Evolutionary conservation across 2,888 invertebrate genomes (phyloP).

Genomic region (Nasonovia ribisnigri): DNA sequence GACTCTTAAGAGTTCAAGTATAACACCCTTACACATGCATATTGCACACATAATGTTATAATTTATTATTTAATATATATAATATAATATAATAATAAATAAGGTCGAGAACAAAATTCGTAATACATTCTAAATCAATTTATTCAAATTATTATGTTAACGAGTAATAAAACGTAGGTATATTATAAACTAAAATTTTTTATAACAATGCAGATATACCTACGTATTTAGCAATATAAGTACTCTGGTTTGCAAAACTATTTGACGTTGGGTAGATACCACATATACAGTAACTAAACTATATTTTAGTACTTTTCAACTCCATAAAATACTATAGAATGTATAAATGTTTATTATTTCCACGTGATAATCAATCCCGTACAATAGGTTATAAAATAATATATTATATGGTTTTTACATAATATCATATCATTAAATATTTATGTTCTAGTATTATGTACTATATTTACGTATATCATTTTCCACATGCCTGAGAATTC

Average conservation of each 20-base stretch:
- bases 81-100: background rate
- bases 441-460: background rate
- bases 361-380: background rate
- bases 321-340: background rate
- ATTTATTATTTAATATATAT: too few species aligned
- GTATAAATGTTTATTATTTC: background rate
- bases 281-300: background rate
- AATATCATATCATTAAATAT: background rate
- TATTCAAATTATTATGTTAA: constrained; percentile 8
- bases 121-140: background rate
- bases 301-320: background rate
- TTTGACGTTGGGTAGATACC: background rate
- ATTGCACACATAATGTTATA: background rate
- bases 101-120: background rate
- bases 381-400: background rate
- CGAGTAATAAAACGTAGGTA: background rate
- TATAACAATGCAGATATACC: background rate
- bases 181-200: background rate
- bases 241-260: background rate
- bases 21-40: too few species aligned
- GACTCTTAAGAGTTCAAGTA: too few species aligned
- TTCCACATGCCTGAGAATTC: background rate
- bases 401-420: background rate
- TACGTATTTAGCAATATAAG: background rate
- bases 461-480: background rate